A percentile compares a stretch with the other conserved stretches of the same genome.
phyloP scores from a whole-genome alignment of 2,113 vertebrate genomes.

The Macaca mulatta region DNA sequence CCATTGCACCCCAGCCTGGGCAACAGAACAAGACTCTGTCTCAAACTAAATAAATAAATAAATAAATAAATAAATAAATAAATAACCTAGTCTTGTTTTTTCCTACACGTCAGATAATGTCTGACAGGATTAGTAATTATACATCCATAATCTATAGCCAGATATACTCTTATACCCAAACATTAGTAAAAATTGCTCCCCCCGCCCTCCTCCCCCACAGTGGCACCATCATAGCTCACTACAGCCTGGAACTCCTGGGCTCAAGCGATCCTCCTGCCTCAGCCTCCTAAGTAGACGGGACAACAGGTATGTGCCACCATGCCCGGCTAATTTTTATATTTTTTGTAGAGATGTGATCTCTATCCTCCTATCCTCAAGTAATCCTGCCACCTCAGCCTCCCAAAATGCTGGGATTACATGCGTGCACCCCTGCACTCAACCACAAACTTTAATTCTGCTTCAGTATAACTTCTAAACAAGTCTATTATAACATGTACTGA shows the following conservation, averaged over 20 bases:
- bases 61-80: not conserved
- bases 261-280: too few species aligned
- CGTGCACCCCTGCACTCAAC: too few species aligned
- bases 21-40: not conserved
- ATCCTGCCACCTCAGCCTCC: too few species aligned
- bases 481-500: not conserved
- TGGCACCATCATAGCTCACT: too few species aligned
- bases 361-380: too few species aligned
- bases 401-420: too few species aligned
- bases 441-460: not conserved
- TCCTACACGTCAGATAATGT: not conserved
- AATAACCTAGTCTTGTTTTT: not conserved
- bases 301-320: too few species aligned
- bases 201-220: rapidly evolving
- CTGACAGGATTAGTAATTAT: not conserved
- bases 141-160: not conserved
- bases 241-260: too few species aligned
- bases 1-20: not conserved
- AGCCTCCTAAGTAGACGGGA: too few species aligned
- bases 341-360: too few species aligned
- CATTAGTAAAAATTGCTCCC: not conserved
- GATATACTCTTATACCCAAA: not conserved
- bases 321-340: too few species aligned
- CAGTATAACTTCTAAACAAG: not conserved
- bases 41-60: not conserved